Evolutionary conservation across 2,797 vertebrate species (phyloP).

Genomic region (Sebastes kiyomatsui): DNA sequence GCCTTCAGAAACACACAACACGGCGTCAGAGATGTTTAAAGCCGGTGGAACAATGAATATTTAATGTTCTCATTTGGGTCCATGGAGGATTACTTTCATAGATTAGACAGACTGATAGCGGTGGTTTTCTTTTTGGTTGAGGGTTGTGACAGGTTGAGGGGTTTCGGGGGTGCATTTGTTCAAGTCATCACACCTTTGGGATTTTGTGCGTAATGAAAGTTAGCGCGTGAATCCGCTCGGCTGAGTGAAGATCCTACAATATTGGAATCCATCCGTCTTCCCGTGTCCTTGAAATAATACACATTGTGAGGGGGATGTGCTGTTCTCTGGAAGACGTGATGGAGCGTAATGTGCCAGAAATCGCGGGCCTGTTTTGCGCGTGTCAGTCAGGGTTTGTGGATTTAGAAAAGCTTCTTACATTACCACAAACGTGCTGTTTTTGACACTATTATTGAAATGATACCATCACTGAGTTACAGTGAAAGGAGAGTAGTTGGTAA

Average conservation of each 20-base stretch:
- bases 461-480: not conserved
- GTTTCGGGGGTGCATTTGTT: conserved; percentile 27
- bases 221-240: conserved; percentile 29
- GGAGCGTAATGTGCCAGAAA: conserved; percentile 37
- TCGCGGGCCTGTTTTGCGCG: conserved; percentile 42
- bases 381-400: conserved; percentile 69
- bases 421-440: conserved; percentile 25
- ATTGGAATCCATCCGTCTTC: conserved; percentile 69
- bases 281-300: conserved; percentile 23
- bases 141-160: conserved; percentile 10
- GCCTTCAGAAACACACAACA: not conserved
- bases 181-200: conserved; percentile 52
- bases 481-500: conserved; percentile 5
- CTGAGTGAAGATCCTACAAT: conserved; percentile 42
- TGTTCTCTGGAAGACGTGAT: conserved; percentile 16
- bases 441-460: conserved; percentile 34
- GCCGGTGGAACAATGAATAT: conserved; percentile 43
- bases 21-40: not conserved
- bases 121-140: conserved; percentile 25
- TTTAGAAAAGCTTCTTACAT: conserved; percentile 72
- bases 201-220: conserved; percentile 53
- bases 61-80: conserved; percentile 62
- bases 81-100: conserved; percentile 48
- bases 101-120: conserved; percentile 40
- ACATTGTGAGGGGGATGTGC: conserved; percentile 13